Evolutionary conservation across 1,140 invertebrate species (phyloP).

Genomic region (Drosophila albomicans): DNA sequence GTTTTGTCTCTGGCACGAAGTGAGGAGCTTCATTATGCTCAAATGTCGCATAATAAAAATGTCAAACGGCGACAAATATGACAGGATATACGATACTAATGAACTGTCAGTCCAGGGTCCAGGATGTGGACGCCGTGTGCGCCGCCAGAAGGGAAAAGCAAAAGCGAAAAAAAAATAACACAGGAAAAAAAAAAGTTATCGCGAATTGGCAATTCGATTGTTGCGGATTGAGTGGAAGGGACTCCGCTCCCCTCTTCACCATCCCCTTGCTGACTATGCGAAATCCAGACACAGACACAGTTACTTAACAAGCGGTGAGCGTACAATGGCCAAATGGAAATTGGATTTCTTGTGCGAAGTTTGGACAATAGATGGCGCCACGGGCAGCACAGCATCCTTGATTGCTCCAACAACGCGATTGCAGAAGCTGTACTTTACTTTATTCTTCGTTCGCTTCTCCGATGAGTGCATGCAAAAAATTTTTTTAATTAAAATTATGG

Average conservation of each 20-base stretch:
- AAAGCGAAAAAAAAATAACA: constrained; percentile 11
- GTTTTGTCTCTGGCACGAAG: constrained; percentile 10
- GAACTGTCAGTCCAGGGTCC: constrained; percentile 55
- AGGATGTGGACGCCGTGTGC: constrained; percentile 26
- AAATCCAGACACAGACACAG: constrained; percentile 4
- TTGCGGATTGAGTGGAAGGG: constrained; percentile 6
- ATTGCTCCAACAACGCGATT: constrained; percentile 10
- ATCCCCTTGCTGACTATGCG: neutral
- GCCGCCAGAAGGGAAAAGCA: neutral
- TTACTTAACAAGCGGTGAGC: constrained; percentile 18
- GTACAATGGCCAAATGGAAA: constrained; percentile 39
- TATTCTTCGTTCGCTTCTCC: neutral
- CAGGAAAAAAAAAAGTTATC: constrained; percentile 14
- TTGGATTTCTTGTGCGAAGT: constrained; percentile 33
- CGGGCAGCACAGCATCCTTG: constrained; percentile 8
- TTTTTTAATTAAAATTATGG: constrained; percentile 70
- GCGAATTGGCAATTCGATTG: constrained; percentile 46
- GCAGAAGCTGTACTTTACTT: neutral
- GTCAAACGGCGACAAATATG: constrained; percentile 71
- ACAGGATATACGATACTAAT: constrained; percentile 69
- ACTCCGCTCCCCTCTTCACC: too few species aligned
- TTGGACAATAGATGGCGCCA: constrained; percentile 39
- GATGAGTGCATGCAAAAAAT: constrained; percentile 2
- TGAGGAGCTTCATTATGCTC: constrained; percentile 35
- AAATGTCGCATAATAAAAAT: constrained; percentile 61